phyloP scores from a whole-genome alignment of 2,888 invertebrate genomes.

The Drosophila leonis region DNA sequence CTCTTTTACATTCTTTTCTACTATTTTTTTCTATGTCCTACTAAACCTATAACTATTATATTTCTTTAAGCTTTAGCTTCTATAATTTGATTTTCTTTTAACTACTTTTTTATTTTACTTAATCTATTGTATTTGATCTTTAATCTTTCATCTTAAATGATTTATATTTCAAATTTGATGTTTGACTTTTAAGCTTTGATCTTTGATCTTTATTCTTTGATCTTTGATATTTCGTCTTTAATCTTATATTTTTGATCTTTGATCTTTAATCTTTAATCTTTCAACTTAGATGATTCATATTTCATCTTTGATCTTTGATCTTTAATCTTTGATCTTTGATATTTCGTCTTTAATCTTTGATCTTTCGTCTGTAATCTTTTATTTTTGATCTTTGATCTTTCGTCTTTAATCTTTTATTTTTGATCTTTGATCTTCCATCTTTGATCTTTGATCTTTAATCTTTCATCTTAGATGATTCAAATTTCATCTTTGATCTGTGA shows the following conservation, averaged over 20 bases:
- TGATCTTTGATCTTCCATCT: too few relatives aligned
- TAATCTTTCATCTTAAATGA: neutral
- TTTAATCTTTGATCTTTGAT: neutral
- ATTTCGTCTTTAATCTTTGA: too few relatives aligned
- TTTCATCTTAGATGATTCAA: neutral
- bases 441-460: neutral
- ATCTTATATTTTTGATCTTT: neutral
- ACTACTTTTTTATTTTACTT: neutral
- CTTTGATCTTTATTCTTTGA: neutral
- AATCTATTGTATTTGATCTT: neutral
- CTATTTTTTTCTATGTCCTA: neutral
- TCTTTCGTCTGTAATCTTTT: neutral
- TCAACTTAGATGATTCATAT: too few relatives aligned
- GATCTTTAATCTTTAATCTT: neutral
- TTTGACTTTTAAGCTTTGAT: neutral
- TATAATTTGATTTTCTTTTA: neutral
- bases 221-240: neutral
- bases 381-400: too few relatives aligned
- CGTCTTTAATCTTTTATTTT: neutral
- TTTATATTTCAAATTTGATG: neutral
- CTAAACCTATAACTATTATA: neutral
- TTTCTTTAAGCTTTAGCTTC: neutral
- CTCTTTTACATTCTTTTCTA: conserved; percentile 8
- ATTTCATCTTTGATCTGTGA: too few relatives aligned
- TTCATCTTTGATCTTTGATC: too few relatives aligned